These are phyloP conservation scores for Anguilla rostrata DNA, from an alignment of 2,113 vertebrate species.

Conservation along the genomic window DNA sequence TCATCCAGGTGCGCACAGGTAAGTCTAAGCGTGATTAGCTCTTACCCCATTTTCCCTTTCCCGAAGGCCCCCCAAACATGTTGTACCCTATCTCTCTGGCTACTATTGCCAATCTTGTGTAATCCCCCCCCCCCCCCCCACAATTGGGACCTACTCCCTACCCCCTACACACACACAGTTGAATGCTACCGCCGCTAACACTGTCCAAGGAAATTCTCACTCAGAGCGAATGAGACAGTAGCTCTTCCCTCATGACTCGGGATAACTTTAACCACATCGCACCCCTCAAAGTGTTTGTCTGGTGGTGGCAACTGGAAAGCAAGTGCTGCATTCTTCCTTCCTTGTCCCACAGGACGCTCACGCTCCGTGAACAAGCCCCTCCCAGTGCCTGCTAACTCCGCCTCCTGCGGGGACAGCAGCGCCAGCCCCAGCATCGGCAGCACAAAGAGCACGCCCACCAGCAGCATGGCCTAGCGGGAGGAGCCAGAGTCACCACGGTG, in stretches of 20 bases:
- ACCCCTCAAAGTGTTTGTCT: conserved; percentile 43
- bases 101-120: neutral
- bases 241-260: conserved; percentile 53
- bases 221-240: neutral
- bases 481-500: conserved; percentile 15
- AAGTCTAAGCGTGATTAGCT: conserved; percentile 49
- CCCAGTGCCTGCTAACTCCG: conserved; percentile 76
- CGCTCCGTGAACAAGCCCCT: conserved; percentile 82
- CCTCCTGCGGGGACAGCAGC: conserved; percentile 93
- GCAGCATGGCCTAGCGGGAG: conserved; percentile 88
- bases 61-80: neutral
- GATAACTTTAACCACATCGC: conserved; percentile 58
- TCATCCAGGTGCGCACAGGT: conserved; percentile 93
- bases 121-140: neutral
- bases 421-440: conserved; percentile 97
- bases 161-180: neutral
- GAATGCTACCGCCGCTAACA: neutral
- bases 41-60: neutral
- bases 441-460: conserved; percentile 96
- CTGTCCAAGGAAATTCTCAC: neutral
- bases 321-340: neutral
- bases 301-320: conserved; percentile 11
- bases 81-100: too few species aligned
- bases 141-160: neutral
- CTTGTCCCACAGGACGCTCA: conserved; percentile 60